Percentiles rank a stretch among this genome's conserved stretches.
These are phyloP conservation scores for Agrochola lychnidis DNA, from an alignment of 2,888 invertebrate genomes.

Conservation along the genomic window DNA sequence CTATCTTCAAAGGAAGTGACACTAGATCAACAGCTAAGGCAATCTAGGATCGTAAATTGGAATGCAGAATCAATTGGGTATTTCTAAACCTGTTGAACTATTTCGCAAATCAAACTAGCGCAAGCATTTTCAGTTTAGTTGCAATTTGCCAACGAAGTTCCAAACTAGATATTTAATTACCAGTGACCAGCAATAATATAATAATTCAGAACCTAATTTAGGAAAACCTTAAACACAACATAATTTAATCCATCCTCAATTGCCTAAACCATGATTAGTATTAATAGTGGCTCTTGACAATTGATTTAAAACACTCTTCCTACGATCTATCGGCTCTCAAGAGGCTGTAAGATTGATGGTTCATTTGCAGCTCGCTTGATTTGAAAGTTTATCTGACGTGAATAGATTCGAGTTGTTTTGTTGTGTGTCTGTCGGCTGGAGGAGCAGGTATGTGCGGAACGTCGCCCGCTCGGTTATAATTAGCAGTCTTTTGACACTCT, in stretches of 20 bases:
- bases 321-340: slow-evolving; percentile 55
- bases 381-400: slow-evolving; percentile 69
- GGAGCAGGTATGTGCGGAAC: slow-evolving; percentile 77
- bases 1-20: slow-evolving; percentile 45
- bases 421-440: slow-evolving; percentile 69
- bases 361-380: slow-evolving; percentile 64
- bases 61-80: neutral
- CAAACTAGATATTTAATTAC: neutral
- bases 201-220: slow-evolving; percentile 14
- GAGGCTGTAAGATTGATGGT: slow-evolving; percentile 67
- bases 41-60: slow-evolving; percentile 17
- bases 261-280: slow-evolving; percentile 19
- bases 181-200: slow-evolving; percentile 18
- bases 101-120: slow-evolving; percentile 11
- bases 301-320: slow-evolving; percentile 65
- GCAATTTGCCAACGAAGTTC: neutral
- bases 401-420: slow-evolving; percentile 73
- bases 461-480: slow-evolving; percentile 80
- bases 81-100: slow-evolving; percentile 7
- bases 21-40: slow-evolving; percentile 18
- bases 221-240: slow-evolving; percentile 15
- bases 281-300: slow-evolving; percentile 57
- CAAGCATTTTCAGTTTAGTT: neutral
- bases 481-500: slow-evolving; percentile 79
- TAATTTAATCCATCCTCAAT: slow-evolving; percentile 18